Evolutionary conservation across 2,113 vertebrate genomes (phyloP).

Genomic region (Bos taurus): ARS-UCD2.0 NC_037329.1:53508001-53508500

Average conservation of each 20-base stretch:
- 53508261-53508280: neutral
- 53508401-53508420: neutral
- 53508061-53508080: neutral
- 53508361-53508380: neutral
- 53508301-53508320: neutral
- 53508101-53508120: neutral
- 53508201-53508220: neutral
- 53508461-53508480: neutral
- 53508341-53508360: neutral
- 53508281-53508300: neutral
- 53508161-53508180: neutral
- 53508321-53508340: neutral
- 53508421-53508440: neutral
- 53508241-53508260: neutral
- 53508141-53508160: neutral
- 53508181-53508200: neutral
- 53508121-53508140: neutral
- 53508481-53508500: neutral
- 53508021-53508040: neutral
- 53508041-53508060: neutral
- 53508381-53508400: neutral
- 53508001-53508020: neutral
- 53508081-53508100: neutral
- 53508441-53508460: neutral
- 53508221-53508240: neutral